Conservation (phyloP, 2,797 vertebrate genomes). For the Neosilurus hyrtlii region DNA sequence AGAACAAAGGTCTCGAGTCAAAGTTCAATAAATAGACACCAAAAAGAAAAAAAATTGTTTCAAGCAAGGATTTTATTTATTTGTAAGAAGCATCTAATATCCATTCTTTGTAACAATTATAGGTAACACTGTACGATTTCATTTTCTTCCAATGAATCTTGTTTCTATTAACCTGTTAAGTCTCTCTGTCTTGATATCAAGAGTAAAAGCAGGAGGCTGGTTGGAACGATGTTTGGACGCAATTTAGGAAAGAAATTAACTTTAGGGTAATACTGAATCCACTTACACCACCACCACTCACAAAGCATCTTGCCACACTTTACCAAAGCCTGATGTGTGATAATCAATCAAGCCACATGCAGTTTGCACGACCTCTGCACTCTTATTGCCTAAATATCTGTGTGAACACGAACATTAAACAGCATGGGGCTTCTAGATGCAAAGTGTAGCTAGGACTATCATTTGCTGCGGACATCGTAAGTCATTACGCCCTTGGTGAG, state of each 20-base stretch:
- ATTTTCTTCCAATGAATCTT: too few relatives aligned
- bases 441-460: neutral
- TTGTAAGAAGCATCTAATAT: too few relatives aligned
- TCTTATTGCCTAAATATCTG: neutral
- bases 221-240: too few relatives aligned
- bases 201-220: too few relatives aligned
- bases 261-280: neutral
- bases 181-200: too few relatives aligned
- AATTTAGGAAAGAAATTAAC: neutral
- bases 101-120: too few relatives aligned
- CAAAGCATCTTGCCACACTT: conserved; percentile 8
- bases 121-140: too few relatives aligned
- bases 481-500: neutral
- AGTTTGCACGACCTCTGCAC: neutral
- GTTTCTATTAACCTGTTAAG: too few relatives aligned
- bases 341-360: neutral
- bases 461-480: neutral
- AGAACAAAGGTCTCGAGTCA: too few relatives aligned
- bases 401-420: neutral
- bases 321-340: neutral
- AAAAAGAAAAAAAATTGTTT: too few relatives aligned
- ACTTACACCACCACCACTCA: neutral
- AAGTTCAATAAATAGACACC: too few relatives aligned
- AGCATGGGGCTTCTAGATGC: neutral
- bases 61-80: too few relatives aligned